Conservation (phyloP, 1,140 invertebrate genomes). For the Bursaphelenchus mucronatus region DNA sequence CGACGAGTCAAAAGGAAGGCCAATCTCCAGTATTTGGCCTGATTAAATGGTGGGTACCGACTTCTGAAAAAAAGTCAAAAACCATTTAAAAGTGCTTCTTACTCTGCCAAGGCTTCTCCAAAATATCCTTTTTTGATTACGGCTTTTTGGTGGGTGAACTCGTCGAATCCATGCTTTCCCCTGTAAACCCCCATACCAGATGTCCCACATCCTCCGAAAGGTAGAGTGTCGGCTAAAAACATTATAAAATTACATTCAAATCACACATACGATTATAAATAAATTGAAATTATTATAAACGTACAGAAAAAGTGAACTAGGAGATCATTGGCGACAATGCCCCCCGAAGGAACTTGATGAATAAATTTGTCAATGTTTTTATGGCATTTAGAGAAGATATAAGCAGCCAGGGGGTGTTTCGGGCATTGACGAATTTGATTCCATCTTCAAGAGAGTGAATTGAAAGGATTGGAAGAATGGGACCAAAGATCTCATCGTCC, state of each 20-base stretch:
- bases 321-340: slow-evolving; percentile 80
- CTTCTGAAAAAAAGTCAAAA: too few relatives aligned
- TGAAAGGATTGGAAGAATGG: slow-evolving; percentile 32
- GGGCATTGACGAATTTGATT: slow-evolving; percentile 25
- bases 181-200: slow-evolving; percentile 85
- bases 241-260: slow-evolving; percentile 32
- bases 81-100: background rate
- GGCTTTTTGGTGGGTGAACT: slow-evolving; percentile 84
- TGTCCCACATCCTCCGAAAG: slow-evolving; percentile 71
- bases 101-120: slow-evolving; percentile 30
- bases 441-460: slow-evolving; percentile 22
- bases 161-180: slow-evolving; percentile 82
- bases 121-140: slow-evolving; percentile 65
- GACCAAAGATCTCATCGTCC: slow-evolving; percentile 35
- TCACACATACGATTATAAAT: slow-evolving; percentile 35
- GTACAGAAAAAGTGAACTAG: slow-evolving; percentile 69
- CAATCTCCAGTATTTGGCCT: too few relatives aligned
- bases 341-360: slow-evolving; percentile 74
- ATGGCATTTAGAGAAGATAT: slow-evolving; percentile 33
- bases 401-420: slow-evolving; percentile 31
- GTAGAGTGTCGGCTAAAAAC: slow-evolving; percentile 64
- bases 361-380: slow-evolving; percentile 20
- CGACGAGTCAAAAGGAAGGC: too few relatives aligned
- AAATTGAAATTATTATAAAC: background rate
- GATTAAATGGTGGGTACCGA: too few relatives aligned